Base-by-base conservation (phyloP, 2,888 invertebrate genomes). In the Pardosa pseudoannulata region DNA sequence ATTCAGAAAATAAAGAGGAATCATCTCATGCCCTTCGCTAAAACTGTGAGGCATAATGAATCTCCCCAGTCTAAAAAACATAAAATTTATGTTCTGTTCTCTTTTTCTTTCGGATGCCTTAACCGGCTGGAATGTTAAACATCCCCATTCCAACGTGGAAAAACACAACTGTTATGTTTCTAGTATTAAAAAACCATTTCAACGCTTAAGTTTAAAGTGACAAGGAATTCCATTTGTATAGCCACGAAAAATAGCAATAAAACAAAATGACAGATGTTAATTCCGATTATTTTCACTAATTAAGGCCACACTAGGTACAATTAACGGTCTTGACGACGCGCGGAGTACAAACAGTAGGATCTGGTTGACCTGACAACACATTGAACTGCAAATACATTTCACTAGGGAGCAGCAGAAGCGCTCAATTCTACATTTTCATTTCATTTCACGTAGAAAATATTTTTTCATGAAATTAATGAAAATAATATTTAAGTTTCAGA, bases 51-150 rank as follows among this genome's bases (percentile, higher is more conserved):
- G 28, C 23, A 62, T 62, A 50, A 62, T 28, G 27, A 62, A 9
- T 23, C 6, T 23, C 31, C 29, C 16, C 3, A 68, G 23, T 68
- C 68, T 68, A 0, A 6, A 23, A 36, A 29, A 27, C n/a, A 1
- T 31, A 39, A 16, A 68, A 32, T 31, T 32, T 36, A n/a, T n/a
- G n/a, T n/a, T n/a, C n/a, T n/a, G n/a, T n/a, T n/a, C 9, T 23
- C 16, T 9, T 68, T 36, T 36, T 36, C 9, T 68, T 19, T 36
- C n/a, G 27, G 2, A 28, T 2, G 67, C 39, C 71, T 83, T 72
- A 83, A 83, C 83, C 83, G 83, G 83, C 83, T 83, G 83, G 83
- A 78, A 83, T 83, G 83, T 56, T 5, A 65, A 76, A 29, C 71
- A 83, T 76, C 56, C 32, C 67, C 83, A 78, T 72, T 72, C 76